Percentiles rank a stretch among this genome's conserved stretches.
Evolutionary conservation across 2,113 vertebrate genomes (phyloP).

Genomic region (Barnardius zonarius): DNA sequence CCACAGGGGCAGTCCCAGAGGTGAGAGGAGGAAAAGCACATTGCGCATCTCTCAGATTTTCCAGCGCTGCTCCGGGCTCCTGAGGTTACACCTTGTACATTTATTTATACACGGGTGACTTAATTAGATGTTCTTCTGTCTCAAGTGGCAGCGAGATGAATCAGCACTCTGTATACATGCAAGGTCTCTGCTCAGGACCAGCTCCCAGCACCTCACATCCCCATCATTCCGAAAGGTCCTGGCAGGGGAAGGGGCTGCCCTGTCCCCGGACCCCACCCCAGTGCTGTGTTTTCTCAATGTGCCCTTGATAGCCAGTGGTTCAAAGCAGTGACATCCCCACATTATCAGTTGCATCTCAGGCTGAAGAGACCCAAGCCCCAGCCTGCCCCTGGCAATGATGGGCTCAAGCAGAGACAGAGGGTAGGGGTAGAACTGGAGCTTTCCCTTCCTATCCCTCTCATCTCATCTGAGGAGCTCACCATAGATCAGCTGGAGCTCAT

Average conservation of each 20-base stretch:
- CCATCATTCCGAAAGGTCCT: neutral
- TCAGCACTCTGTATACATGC: constrained; percentile 12
- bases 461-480: neutral
- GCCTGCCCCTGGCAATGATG: rapidly evolving
- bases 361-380: neutral
- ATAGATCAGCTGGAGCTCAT: neutral
- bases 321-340: neutral
- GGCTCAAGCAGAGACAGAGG: neutral
- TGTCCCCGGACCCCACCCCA: neutral
- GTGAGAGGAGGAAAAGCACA: neutral
- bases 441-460: neutral
- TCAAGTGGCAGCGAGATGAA: constrained; percentile 47
- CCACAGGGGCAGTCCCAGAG: neutral
- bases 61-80: neutral
- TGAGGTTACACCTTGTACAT: neutral
- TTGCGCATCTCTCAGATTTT: neutral
- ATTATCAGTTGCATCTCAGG: rapidly evolving
- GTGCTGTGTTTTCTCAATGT: rapidly evolving
- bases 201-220: neutral
- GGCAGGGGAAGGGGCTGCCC: neutral
- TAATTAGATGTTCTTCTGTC: constrained; percentile 62
- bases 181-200: neutral
- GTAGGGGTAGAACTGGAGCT: rapidly evolving
- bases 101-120: constrained; percentile 38
- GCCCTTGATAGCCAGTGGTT: too few relatives aligned